Percentiles rank a stretch among this genome's conserved stretches.
Evolutionary conservation across 2,888 invertebrate species (phyloP).

Genomic region (Theristus sp.): DNA sequence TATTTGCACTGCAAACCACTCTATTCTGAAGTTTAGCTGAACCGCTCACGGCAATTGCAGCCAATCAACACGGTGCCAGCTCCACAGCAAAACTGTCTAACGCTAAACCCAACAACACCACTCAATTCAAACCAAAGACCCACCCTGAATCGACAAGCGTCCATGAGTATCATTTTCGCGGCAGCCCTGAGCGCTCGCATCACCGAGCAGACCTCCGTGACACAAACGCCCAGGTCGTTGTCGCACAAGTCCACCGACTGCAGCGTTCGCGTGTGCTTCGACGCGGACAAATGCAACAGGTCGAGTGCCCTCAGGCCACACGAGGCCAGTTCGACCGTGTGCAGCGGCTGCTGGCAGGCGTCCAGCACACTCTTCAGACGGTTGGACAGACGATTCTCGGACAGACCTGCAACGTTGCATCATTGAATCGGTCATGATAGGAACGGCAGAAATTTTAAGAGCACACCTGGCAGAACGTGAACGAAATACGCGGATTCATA

Average conservation of each 20-base stretch:
- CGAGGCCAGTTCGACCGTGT: neutral
- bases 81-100: no score
- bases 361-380: neutral
- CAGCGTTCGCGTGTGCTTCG: neutral
- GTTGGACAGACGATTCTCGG: neutral
- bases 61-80: no score
- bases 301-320: neutral
- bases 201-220: neutral
- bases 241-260: neutral
- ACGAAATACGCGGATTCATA: no score
- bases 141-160: neutral
- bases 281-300: neutral
- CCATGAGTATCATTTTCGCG: neutral
- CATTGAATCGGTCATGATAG: no score
- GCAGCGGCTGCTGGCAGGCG: neutral
- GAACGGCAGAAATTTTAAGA: no score
- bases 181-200: neutral
- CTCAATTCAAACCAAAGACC: no score
- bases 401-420: no score
- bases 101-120: no score
- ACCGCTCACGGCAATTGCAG: no score
- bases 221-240: neutral
- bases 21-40: no score
- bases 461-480: no score
- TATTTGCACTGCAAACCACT: no score